Evolutionary conservation across 92 coral and sea anemone species (phyloP).

Genomic region (Isaurus tuberculatus): DNA sequence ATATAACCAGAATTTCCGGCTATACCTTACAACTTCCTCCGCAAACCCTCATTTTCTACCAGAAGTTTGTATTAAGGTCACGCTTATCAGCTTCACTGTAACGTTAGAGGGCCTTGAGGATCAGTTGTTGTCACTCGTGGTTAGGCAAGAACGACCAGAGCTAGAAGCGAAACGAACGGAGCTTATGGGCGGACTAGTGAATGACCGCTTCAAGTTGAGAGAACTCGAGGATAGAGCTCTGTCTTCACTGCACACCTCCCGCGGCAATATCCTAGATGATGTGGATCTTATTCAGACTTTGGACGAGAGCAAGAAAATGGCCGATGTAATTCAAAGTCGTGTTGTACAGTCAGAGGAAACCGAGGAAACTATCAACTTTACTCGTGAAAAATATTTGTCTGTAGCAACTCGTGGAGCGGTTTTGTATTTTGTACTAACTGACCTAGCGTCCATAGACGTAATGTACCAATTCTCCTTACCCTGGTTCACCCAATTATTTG

Average conservation of each 20-base stretch:
- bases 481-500: constrained; percentile 88
- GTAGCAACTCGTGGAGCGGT: constrained; percentile 96
- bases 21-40: constrained; percentile 90
- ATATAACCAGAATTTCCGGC: constrained; percentile 91
- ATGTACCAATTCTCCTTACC: constrained; percentile 97
- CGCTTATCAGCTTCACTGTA: constrained; percentile 93
- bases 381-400: constrained; percentile 86
- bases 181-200: constrained; percentile 75
- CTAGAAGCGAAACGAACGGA: constrained; percentile 80
- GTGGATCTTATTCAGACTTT: constrained; percentile 87
- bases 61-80: constrained; percentile 92
- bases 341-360: constrained; percentile 89
- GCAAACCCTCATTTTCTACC: constrained; percentile 96
- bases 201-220: constrained; percentile 84
- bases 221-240: constrained; percentile 91
- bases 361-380: constrained; percentile 71
- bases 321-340: constrained; percentile 86
- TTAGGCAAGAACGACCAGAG: constrained; percentile 84
- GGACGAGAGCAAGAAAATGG: constrained; percentile 94
- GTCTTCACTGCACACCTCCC: constrained; percentile 80
- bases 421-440: constrained; percentile 87
- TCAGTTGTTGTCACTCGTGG: constrained; percentile 94
- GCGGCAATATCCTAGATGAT: constrained; percentile 96
- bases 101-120: constrained; percentile 97
- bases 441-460: constrained; percentile 81